phyloP scores from a whole-genome alignment of 2,113 vertebrate genomes.

The Ancistrus triradiatus region DNA sequence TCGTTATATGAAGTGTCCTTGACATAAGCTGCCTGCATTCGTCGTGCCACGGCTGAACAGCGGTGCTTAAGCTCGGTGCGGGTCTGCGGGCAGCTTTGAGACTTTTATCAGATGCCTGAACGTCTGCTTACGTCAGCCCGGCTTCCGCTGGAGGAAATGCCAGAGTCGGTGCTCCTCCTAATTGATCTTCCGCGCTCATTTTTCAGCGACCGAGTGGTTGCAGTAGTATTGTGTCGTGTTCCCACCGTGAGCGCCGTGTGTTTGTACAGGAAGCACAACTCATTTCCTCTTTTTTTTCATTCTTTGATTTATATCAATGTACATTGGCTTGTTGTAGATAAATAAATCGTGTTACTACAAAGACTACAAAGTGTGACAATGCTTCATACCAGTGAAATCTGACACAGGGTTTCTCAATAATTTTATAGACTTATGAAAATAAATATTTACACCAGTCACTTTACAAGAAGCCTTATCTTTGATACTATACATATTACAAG shows the following conservation, averaged over 20 bases:
- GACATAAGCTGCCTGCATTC: neutral
- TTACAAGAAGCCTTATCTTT: slow-evolving; percentile 52
- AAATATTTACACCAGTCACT: slow-evolving; percentile 64
- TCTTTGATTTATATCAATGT: slow-evolving; percentile 27
- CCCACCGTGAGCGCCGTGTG: neutral
- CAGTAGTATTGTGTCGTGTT: neutral
- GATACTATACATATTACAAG: slow-evolving; percentile 37
- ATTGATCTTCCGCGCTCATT: neutral
- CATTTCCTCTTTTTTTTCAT: slow-evolving; percentile 19
- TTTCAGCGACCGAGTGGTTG: neutral
- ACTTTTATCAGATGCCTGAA: slow-evolving; percentile 14
- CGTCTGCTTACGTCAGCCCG: slow-evolving; percentile 9
- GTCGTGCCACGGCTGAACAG: neutral
- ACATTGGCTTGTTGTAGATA: slow-evolving; percentile 16
- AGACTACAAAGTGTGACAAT: neutral
- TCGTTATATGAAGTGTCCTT: slow-evolving; percentile 7
- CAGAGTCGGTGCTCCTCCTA: slow-evolving; percentile 5
- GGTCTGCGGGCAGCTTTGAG: neutral
- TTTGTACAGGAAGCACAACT: slow-evolving; percentile 10
- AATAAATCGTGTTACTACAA: slow-evolving; percentile 30
- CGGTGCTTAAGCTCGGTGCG: neutral
- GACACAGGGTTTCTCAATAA: slow-evolving; percentile 10
- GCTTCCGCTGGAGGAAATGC: slow-evolving; percentile 25
- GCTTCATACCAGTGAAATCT: neutral
- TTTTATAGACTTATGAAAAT: slow-evolving; percentile 67